Conservation (phyloP, 2,797 vertebrate species). For the Uromys caudimaculatus region DNA sequence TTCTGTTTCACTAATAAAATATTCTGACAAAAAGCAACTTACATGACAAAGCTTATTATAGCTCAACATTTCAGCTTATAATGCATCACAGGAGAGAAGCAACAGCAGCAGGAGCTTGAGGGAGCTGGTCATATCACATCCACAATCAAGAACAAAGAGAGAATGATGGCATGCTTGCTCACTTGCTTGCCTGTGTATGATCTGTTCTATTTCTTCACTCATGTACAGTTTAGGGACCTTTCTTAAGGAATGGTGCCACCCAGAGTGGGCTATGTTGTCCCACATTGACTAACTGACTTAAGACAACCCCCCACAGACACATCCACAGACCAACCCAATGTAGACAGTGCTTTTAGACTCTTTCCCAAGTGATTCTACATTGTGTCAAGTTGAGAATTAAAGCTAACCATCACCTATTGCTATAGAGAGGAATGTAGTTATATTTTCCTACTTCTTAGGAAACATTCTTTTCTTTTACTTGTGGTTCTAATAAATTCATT, state of each 20-base stretch:
- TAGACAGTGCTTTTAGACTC: neutral
- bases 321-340: neutral
- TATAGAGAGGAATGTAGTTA: neutral
- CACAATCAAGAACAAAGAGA: neutral
- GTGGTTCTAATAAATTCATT: constrained; percentile 35
- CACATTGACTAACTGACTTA: neutral
- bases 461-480: constrained; percentile 38
- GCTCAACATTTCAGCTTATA: neutral
- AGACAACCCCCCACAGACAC: too few relatives aligned
- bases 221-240: neutral
- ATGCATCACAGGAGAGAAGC: neutral
- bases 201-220: neutral
- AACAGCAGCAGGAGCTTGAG: neutral
- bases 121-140: too few relatives aligned
- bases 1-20: neutral
- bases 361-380: neutral
- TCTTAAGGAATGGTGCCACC: neutral
- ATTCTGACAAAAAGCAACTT: too few relatives aligned
- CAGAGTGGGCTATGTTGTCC: neutral
- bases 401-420: neutral
- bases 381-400: neutral
- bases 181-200: too few relatives aligned
- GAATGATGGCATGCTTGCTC: neutral
- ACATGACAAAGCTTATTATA: neutral
- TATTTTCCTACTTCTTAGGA: neutral